Evolutionary conservation across 2,113 vertebrate species (phyloP).

Genomic region (Onychostruthus taczanowskii): DNA sequence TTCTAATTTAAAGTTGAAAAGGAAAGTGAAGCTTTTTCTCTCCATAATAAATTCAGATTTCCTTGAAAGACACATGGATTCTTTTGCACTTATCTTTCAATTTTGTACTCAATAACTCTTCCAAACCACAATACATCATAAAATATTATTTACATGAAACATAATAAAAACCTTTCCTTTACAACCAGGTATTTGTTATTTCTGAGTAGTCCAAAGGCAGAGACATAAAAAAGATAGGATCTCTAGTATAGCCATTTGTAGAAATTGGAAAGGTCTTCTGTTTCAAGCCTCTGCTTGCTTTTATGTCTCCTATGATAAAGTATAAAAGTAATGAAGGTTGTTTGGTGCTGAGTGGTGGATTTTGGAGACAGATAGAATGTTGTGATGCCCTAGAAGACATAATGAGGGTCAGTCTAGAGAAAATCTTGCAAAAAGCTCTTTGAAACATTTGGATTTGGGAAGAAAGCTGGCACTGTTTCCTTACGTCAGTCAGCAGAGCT

Average conservation of each 20-base stretch:
- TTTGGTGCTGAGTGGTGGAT: background rate
- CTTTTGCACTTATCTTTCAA: slow-evolving; percentile 12
- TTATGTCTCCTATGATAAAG: background rate
- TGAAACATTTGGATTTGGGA: background rate
- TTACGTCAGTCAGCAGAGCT: background rate
- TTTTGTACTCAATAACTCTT: background rate
- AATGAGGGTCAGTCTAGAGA: background rate
- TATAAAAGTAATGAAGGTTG: background rate
- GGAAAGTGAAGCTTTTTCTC: background rate
- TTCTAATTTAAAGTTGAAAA: slow-evolving; percentile 42
- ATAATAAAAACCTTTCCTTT: slow-evolving; percentile 13
- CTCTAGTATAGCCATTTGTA: background rate
- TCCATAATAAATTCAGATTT: background rate
- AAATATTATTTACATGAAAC: background rate
- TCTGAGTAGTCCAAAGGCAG: background rate
- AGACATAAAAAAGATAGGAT: background rate
- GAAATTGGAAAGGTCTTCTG: background rate
- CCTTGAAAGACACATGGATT: background rate
- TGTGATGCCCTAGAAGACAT: background rate
- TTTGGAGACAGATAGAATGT: background rate
- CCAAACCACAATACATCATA: background rate
- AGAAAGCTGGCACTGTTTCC: background rate
- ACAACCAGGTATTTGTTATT: slow-evolving; percentile 13
- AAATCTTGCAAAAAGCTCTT: background rate
- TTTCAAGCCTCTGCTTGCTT: background rate